phyloP scores from a whole-genome alignment of 2,797 vertebrate genomes.

The Apogon talboti region DNA sequence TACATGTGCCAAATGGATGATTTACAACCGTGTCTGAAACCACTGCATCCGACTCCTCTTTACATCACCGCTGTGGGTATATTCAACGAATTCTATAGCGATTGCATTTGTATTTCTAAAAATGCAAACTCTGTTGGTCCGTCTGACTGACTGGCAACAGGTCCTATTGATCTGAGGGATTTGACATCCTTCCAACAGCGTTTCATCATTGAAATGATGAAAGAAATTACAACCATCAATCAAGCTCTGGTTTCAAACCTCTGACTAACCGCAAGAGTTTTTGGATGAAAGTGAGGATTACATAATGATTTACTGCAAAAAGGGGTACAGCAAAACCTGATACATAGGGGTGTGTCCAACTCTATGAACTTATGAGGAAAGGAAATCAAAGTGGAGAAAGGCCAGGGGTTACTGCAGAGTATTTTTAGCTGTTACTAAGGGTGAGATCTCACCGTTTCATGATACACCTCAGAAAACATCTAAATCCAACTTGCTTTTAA shows the following conservation, averaged over 20 bases:
- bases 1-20: not conserved
- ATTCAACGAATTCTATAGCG: too few relatives aligned
- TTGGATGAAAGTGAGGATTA: slow-evolving; percentile 54
- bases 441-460: slow-evolving; percentile 15
- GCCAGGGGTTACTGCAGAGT: slow-evolving; percentile 62
- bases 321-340: slow-evolving; percentile 60
- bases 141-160: slow-evolving; percentile 2
- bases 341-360: slow-evolving; percentile 51
- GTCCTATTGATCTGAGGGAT: slow-evolving; percentile 1
- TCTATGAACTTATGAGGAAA: slow-evolving; percentile 54
- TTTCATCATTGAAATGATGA: slow-evolving; percentile 56
- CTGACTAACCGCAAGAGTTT: slow-evolving; percentile 37
- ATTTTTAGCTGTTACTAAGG: slow-evolving; percentile 67
- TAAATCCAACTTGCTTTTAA: slow-evolving; percentile 8
- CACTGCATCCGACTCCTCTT: too few relatives aligned
- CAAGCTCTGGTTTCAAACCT: slow-evolving; percentile 40
- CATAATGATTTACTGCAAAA: slow-evolving; percentile 59
- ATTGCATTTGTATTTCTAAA: too few relatives aligned
- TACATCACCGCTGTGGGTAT: not conserved
- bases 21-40: not conserved
- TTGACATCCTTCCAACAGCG: slow-evolving; percentile 15
- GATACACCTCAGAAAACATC: slow-evolving; percentile 33
- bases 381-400: slow-evolving; percentile 52
- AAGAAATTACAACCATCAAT: slow-evolving; percentile 54
- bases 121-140: not conserved